A percentile compares a stretch with the other conserved stretches of the same genome.
phyloP scores from a whole-genome alignment of 2,888 invertebrate genomes.

The Sesia apiformis region DNA sequence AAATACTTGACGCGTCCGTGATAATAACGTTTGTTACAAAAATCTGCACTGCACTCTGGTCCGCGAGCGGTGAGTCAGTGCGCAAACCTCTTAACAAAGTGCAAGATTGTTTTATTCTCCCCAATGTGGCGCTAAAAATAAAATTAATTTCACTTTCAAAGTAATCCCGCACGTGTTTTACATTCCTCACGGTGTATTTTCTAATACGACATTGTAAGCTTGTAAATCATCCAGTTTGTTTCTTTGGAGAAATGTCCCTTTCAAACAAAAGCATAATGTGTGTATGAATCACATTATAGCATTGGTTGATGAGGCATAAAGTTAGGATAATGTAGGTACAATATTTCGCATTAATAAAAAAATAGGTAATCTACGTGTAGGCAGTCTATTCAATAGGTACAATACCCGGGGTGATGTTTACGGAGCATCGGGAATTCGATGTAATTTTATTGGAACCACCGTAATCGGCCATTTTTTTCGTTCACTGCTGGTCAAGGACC shows the following conservation, averaged over 20 bases:
- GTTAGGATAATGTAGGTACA: too few relatives aligned
- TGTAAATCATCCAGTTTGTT: conserved; percentile 8
- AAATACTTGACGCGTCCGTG: too few relatives aligned
- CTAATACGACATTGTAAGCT: conserved; percentile 2
- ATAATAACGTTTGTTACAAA: too few relatives aligned
- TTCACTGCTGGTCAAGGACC: too few relatives aligned
- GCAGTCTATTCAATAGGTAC: too few relatives aligned
- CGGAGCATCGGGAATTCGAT: too few relatives aligned
- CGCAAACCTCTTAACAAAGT: conserved; percentile 1
- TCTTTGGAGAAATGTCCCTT: not conserved
- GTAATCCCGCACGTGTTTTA: conserved; percentile 14
- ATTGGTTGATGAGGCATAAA: not conserved
- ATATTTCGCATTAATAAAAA: too few relatives aligned
- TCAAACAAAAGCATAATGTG: conserved; percentile 1
- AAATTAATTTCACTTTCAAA: conserved; percentile 16
- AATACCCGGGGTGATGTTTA: too few relatives aligned
- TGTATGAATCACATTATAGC: conserved; percentile 6
- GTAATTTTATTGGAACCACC: too few relatives aligned
- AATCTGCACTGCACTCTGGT: conserved; percentile 7
- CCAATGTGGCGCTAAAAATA: conserved; percentile 23
- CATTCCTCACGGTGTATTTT: conserved; percentile 2
- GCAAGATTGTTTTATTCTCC: conserved; percentile 1
- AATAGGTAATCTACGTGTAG: too few relatives aligned
- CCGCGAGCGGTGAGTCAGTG: not conserved
- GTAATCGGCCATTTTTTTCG: too few relatives aligned